Base-by-base conservation (phyloP, 2,797 vertebrate genomes). In the Sebastes elongatus region DNA sequence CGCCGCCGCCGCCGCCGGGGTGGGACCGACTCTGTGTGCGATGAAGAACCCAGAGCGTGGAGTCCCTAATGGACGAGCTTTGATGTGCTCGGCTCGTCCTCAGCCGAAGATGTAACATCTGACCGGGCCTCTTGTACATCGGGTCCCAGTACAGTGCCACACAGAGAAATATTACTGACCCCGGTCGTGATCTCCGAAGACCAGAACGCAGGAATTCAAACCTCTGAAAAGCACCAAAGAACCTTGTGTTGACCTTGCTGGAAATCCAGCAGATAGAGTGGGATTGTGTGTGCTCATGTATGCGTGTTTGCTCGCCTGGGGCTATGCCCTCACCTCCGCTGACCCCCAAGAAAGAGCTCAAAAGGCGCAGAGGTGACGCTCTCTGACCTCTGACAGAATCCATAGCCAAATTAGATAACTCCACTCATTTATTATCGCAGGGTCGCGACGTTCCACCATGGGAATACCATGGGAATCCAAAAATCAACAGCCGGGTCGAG, bases 271-370 rank as follows among this genome's bases (percentile, higher is more conserved):
- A 85, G 82, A 88, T 74, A 82, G 84, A 76, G 61, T n/a, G 53
- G 75, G 71, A 62, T 46, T 80, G 68, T 85, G 75, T 74, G 84
- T 35, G 53, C 60, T 79, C 38, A 55, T 86, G 74, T 86, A 74
- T 88, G 75, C 78, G 71, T 72, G 88, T 89, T 83, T 88, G 81
- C 67, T 70, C 10, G 88, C 93, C 91, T 73, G 60, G 76, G 90
- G 94, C 93, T 78, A 86, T 86, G 85, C 83, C 87, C 82, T 91
- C 90, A 83, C 89, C 90, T 91, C 87, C 28, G 6, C 78, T 89
- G 90, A 94, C 92, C 92, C 74, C 74, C 46, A 70, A 73, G 74
- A 86, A 81, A 78, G 83, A 84, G 67, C 90, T 92, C 90, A 93
- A 91, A 53, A 91, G 90, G 85, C 86, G n/a, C 84, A 89, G 74